Evolutionary conservation across 2,113 vertebrate genomes (phyloP), one percentile per base, ranked within the genome.

Genomic region (Pluvianellus socialis): DNA sequence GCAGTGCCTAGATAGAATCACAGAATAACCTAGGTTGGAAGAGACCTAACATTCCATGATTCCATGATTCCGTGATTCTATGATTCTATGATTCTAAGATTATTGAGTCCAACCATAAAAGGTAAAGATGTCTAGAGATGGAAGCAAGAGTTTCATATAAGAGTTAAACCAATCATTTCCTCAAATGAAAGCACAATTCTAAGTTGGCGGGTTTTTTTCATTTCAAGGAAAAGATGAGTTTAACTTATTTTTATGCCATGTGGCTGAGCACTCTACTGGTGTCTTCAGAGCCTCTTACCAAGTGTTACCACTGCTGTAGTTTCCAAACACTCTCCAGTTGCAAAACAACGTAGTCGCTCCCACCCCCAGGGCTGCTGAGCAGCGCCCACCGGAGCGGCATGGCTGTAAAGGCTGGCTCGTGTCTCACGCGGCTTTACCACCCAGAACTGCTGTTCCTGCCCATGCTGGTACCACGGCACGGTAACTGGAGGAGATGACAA

Each of bases 401-500:
- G 11, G 9, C 16, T 44, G 20, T 9, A 50, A 53, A 44, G 55
- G 38, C 50, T 62, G 67, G 9, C 23, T 77, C 0, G 0, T 17
- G 9, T n/a, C 91, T 68, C n/a, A 8, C 0, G 3, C 16, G 30
- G n/a, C 27, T 79, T 63, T 5, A 4, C 33, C 84, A 68, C 61
- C 66, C 55, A 30, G 80, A 47, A 72, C 49, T 30, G 45, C 21
- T 44, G 47, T 0, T 91, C 26, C n/a, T 82, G 58, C 52, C 19
- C 19, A 1, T 53, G 30, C 52, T 32, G 35, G 23, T n/a, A 9
- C 23, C 4, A 1, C 7, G 9, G 21, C 33, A 52, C 1, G 4
- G 32, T 12, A 40, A 72, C 38, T 30, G 50, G 40, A 63, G 19
- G 73, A 79, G 61, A n/a, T 56, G 58, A 73, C 26, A 55, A 45